These are phyloP conservation scores for Pteropus alecto DNA, from an alignment of 2,113 vertebrate species.

Conservation along the genomic window DNA sequence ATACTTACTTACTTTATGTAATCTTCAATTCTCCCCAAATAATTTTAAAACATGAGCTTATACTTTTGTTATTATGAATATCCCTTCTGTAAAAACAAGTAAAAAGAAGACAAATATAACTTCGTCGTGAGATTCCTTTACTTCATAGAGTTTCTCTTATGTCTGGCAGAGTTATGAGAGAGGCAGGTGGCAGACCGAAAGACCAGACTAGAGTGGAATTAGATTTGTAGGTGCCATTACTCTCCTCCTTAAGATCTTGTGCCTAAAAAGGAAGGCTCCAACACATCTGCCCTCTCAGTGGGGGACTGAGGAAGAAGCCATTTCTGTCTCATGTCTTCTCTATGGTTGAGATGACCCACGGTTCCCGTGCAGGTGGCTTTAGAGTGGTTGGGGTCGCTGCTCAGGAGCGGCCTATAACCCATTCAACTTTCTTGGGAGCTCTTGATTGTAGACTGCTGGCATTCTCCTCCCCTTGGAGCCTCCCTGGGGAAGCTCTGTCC, in stretches of 20 bases:
- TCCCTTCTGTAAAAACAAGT: neutral
- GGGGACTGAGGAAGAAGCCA: neutral
- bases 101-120: neutral
- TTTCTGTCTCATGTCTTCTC: neutral
- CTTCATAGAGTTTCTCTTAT: neutral
- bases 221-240: accelerated
- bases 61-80: neutral
- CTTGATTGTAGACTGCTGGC: neutral
- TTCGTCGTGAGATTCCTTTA: neutral
- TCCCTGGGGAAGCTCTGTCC: neutral
- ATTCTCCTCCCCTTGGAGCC: neutral
- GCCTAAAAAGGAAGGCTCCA: too few relatives aligned
- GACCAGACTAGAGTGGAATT: neutral
- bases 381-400: neutral
- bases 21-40: neutral
- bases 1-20: neutral
- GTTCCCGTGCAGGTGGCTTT: neutral
- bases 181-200: neutral
- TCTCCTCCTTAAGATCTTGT: neutral
- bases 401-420: neutral
- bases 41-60: neutral
- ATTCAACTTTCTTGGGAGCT: neutral
- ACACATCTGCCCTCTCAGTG: neutral
- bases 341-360: neutral
- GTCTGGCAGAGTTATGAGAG: neutral